These are phyloP conservation scores for Lithophane ornitopus DNA, from an alignment of 2,888 invertebrate species.

Conservation along the genomic window DNA sequence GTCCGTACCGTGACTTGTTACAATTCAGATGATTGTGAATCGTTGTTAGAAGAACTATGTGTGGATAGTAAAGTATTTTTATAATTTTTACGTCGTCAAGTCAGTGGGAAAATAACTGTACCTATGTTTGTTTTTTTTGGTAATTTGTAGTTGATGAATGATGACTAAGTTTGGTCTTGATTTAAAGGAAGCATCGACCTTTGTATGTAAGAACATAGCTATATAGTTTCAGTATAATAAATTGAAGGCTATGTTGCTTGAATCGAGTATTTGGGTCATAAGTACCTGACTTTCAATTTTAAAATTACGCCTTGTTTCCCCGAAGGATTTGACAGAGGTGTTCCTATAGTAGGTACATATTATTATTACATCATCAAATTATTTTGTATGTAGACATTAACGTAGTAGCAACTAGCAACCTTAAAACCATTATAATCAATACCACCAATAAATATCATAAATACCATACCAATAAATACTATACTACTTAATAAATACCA, in stretches of 20 bases:
- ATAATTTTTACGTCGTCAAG: not conserved
- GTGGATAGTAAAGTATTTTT: not conserved
- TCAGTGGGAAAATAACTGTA: slow-evolving; percentile 13
- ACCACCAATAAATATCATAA: too few species aligned
- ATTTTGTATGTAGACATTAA: too few species aligned
- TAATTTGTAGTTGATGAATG: not conserved
- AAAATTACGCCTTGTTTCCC: too few species aligned
- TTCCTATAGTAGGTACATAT: too few species aligned
- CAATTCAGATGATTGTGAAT: not conserved
- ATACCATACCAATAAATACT: too few species aligned
- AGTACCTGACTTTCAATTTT: too few species aligned
- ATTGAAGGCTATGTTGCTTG: not conserved
- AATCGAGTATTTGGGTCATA: not conserved
- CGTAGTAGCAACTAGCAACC: too few species aligned
- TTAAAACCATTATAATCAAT: too few species aligned
- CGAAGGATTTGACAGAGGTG: too few species aligned
- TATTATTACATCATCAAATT: too few species aligned
- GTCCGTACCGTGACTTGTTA: not conserved
- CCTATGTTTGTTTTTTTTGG: not conserved
- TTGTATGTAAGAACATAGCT: slow-evolving; percentile 2
- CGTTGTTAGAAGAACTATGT: not conserved
- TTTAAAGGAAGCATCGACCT: slow-evolving; percentile 1
- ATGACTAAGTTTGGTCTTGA: not conserved
- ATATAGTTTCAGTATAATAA: not conserved
- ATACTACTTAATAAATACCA: too few species aligned